These are phyloP conservation scores for Acronicta aceris DNA, from an alignment of 2,888 invertebrate genomes.

Conservation along the genomic window DNA sequence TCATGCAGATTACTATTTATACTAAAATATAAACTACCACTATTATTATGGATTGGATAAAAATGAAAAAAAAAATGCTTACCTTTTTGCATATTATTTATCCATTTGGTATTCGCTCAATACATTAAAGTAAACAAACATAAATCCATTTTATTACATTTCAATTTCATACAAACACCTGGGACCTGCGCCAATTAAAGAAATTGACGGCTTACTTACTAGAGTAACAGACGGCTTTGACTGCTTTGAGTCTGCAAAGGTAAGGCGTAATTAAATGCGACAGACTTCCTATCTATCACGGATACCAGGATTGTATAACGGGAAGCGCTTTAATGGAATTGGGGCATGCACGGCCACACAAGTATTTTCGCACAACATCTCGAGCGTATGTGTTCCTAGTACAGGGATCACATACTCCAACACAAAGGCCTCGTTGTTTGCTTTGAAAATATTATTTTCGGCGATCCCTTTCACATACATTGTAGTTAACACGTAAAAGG, in stretches of 20 bases:
- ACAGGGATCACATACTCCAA: slow-evolving; percentile 49
- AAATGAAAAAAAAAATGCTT: too few species aligned
- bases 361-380: slow-evolving; percentile 40
- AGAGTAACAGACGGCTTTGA: slow-evolving; percentile 10
- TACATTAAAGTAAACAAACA: slow-evolving; percentile 32
- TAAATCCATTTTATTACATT: slow-evolving; percentile 44
- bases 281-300: slow-evolving; percentile 16
- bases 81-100: too few species aligned
- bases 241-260: slow-evolving; percentile 11
- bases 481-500: slow-evolving; percentile 52
- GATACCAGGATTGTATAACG: slow-evolving; percentile 42
- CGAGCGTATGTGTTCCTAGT: slow-evolving; percentile 20
- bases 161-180: slow-evolving; percentile 43
- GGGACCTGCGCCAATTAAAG: slow-evolving; percentile 38
- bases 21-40: too few species aligned
- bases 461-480: slow-evolving; percentile 50
- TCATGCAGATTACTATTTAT: too few species aligned
- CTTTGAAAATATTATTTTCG: slow-evolving; percentile 63
- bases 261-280: slow-evolving; percentile 31
- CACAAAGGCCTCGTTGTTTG: slow-evolving; percentile 61
- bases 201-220: slow-evolving; percentile 22
- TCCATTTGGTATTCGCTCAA: slow-evolving; percentile 37
- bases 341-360: slow-evolving; percentile 31
- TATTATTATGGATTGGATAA: too few species aligned
- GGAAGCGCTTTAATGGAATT: slow-evolving; percentile 35